Percentiles rank a stretch among this genome's conserved stretches.
Evolutionary conservation across 2,888 invertebrate species (phyloP).

Genomic region (Eutolmus rufibarbis): DNA sequence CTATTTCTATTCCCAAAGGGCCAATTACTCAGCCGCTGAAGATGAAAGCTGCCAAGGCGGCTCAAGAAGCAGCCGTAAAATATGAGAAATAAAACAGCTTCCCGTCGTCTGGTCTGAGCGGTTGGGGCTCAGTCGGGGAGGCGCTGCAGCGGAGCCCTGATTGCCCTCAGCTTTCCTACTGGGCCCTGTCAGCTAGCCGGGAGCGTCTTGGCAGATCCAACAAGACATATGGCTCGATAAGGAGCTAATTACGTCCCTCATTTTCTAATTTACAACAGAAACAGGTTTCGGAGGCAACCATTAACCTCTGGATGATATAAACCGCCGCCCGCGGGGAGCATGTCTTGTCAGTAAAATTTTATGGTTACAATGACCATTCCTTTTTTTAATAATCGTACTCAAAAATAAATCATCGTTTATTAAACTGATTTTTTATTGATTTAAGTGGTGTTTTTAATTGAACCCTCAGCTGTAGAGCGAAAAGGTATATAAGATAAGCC

Average conservation of each 20-base stretch:
- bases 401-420: background rate
- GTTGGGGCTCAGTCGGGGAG: background rate
- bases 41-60: constrained; percentile 17
- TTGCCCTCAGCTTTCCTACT: background rate
- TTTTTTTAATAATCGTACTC: background rate
- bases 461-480: background rate
- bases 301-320: background rate
- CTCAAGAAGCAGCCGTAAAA: background rate
- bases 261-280: constrained; percentile 6
- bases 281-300: constrained; percentile 3
- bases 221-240: constrained; percentile 24
- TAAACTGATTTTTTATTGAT: background rate
- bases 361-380: background rate
- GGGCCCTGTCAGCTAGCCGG: background rate
- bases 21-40: constrained; percentile 15
- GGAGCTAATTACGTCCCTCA: background rate
- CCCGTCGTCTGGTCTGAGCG: background rate
- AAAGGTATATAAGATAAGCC: background rate
- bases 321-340: background rate
- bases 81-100: constrained; percentile 24
- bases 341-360: background rate
- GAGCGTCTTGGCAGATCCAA: background rate
- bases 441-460: background rate
- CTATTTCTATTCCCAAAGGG: constrained; percentile 8
- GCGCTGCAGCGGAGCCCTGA: background rate